Evolutionary conservation across 2,797 vertebrate genomes (phyloP), one percentile per base, ranked within the genome.

Genomic region (Erethizon dorsatum): DNA sequence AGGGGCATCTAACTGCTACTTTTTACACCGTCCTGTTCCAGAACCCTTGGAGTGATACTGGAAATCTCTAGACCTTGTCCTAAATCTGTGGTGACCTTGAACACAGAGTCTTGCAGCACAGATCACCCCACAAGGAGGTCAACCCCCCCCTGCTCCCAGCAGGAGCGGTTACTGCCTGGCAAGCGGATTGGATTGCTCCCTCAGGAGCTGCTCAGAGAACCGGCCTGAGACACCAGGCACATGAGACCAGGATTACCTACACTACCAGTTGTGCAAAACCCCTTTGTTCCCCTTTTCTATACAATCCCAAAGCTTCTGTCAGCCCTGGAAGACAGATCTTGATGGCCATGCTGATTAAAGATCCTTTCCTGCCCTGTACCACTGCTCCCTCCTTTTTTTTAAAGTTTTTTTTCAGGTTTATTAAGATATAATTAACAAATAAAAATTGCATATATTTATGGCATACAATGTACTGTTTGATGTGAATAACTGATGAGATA

Each of bases 221-320:
- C 7, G 15, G 33, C 65, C 33, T 67, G 63, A 67, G 63, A n/a
- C 17, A 8, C 65, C 59, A 37, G 65, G n/a, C 63, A 33, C 15
- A 13, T 37, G n/a, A 37, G 73, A 15, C 12, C 73, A 45, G 1
- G 41, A 11, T 45, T 14, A 13, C 2, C 0, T 6, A 24, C 1
- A 5, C 24, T 47, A 3, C 41, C 2, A 1, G 71, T 14, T 26
- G 24, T 26, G 24, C 41, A 75, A 6, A 47, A 26, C 24, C 22
- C 41, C 12, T 37, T 9, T 10, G 18, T 13, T 45, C 14, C 14
- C 67, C n/a, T 20, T 65, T 65, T 17, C 17, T 69, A 15, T n/a
- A 28, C 33, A n/a, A n/a, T 17, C 15, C 12, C 18, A 47, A 26
- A 28, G 71, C 71, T 69, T 13, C 71, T 75, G 71, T 75, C 41